phyloP scores from a whole-genome alignment of 2,888 invertebrate species.

The Phorcus lineatus region DNA sequence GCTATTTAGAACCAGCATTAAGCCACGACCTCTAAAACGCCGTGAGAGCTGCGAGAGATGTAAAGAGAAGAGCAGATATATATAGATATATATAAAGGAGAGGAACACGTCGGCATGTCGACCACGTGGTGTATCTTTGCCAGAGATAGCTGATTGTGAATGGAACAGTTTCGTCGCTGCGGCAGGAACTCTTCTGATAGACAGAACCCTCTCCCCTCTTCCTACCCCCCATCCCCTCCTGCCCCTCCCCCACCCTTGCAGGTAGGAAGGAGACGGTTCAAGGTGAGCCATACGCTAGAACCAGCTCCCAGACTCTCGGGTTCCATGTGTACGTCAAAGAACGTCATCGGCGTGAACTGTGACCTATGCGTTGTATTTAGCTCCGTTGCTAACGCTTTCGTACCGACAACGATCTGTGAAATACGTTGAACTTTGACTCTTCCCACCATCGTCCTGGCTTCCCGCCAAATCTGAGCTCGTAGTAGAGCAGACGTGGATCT shows the following conservation, averaged over 20 bases:
- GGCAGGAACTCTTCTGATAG: neutral
- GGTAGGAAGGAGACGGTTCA: neutral
- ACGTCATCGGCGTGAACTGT: neutral
- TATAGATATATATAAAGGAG: too few species aligned
- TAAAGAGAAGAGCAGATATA: too few species aligned
- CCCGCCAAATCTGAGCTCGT: neutral
- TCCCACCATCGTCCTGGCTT: neutral
- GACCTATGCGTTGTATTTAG: neutral
- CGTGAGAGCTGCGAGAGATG: too few species aligned
- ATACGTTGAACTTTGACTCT: slow-evolving; percentile 3
- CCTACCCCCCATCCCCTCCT: neutral
- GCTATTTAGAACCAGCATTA: too few species aligned
- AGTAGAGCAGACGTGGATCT: neutral
- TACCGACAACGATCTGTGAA: slow-evolving; percentile 8
- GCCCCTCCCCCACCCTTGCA: neutral
- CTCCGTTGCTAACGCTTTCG: neutral
- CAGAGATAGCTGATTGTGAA: neutral
- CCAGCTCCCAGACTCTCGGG: neutral
- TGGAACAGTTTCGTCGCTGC: neutral
- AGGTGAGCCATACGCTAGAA: neutral
- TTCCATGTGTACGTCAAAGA: neutral
- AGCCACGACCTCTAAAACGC: too few species aligned
- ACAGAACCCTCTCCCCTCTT: neutral
- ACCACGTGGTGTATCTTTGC: too few species aligned
- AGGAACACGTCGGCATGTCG: too few species aligned